These are phyloP conservation scores for Apeira syringaria DNA, from an alignment of 2,888 invertebrate species.

Conservation along the genomic window DNA sequence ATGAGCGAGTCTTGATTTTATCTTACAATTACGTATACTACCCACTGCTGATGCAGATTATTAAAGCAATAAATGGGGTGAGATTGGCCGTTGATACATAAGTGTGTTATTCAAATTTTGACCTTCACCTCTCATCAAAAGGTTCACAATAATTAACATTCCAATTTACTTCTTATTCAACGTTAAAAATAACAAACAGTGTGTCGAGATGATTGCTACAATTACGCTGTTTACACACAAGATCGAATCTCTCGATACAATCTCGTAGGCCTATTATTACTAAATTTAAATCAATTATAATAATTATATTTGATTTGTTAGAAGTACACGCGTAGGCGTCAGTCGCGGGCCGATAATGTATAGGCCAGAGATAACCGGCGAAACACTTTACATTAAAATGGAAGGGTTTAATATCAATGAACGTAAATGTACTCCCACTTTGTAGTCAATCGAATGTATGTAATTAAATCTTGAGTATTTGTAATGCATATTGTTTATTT, in stretches of 20 bases:
- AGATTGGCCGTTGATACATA: not conserved
- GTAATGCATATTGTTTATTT: constrained; percentile 6
- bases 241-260: constrained; percentile 53
- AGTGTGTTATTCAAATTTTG: not conserved
- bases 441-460: constrained; percentile 20
- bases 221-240: constrained; percentile 66
- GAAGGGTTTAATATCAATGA: constrained; percentile 58
- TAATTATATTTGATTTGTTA: constrained; percentile 67
- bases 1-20: constrained; percentile 21
- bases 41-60: constrained; percentile 4
- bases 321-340: constrained; percentile 62
- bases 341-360: constrained; percentile 67
- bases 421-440: constrained; percentile 45
- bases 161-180: not conserved
- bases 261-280: constrained; percentile 63
- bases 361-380: constrained; percentile 67
- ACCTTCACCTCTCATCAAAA: constrained; percentile 1
- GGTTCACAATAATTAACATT: constrained; percentile 2
- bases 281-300: constrained; percentile 79
- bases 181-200: constrained; percentile 20
- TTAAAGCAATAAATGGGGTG: constrained; percentile 3
- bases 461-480: constrained; percentile 7
- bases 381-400: constrained; percentile 76
- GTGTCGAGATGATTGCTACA: constrained; percentile 36
- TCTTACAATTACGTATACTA: constrained; percentile 17